Conservation (phyloP, 2,888 invertebrate species). For the Lottia gigantea region DNA sequence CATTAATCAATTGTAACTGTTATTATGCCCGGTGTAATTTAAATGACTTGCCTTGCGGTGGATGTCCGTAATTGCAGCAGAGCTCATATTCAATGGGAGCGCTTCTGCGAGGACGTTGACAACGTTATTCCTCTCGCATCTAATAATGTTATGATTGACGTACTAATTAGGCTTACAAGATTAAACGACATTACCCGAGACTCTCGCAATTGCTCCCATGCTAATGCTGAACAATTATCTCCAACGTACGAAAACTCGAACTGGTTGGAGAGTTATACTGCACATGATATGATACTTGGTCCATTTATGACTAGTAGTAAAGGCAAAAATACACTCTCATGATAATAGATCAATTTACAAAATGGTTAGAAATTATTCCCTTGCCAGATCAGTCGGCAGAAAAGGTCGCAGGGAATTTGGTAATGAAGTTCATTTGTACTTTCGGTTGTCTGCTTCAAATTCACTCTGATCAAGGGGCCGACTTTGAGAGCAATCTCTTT, state of each 20-base stretch:
- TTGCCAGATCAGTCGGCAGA: constrained; percentile 12
- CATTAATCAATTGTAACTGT: no score
- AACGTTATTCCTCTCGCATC: background rate
- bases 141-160: background rate
- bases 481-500: constrained; percentile 24
- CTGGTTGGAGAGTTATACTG: no score
- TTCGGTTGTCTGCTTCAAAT: constrained; percentile 21
- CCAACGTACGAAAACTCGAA: no score
- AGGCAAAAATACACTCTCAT: constrained; percentile 16
- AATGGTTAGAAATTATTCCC: constrained; percentile 18
- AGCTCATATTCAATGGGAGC: background rate
- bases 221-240: no score
- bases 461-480: constrained; percentile 22
- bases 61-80: background rate
- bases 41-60: background rate
- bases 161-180: no score
- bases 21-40: no score
- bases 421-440: constrained; percentile 17
- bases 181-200: no score
- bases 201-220: no score
- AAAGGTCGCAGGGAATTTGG: constrained; percentile 12
- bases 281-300: constrained; percentile 9
- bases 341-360: constrained; percentile 17
- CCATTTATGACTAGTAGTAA: background rate
- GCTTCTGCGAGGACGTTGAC: background rate